Conservation (phyloP, 2,888 invertebrate species). For the Agrypnus murinus region DNA sequence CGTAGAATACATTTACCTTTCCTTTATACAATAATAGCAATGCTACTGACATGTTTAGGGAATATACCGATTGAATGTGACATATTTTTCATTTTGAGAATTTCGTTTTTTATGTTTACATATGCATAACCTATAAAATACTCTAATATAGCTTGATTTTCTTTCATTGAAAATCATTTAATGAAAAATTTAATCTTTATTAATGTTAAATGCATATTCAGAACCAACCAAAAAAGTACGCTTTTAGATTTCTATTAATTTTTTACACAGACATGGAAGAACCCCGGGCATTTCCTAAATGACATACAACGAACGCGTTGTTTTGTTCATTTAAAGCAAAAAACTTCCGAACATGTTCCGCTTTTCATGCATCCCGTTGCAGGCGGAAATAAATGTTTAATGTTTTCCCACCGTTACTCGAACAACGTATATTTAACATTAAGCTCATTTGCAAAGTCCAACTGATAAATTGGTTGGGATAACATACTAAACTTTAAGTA, state of each 20-base stretch:
- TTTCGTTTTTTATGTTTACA: no score
- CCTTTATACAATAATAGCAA: no score
- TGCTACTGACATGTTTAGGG: no score
- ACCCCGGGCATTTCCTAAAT: slow-evolving; percentile 6
- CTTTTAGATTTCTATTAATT: slow-evolving; percentile 24
- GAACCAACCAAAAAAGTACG: neutral
- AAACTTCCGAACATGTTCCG: neutral
- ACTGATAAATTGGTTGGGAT: slow-evolving; percentile 47
- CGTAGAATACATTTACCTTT: no score
- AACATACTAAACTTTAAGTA: slow-evolving; percentile 50
- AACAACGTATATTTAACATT: slow-evolving; percentile 34
- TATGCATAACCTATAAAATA: no score
- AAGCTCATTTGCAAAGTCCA: slow-evolving; percentile 49
- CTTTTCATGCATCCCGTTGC: slow-evolving; percentile 24
- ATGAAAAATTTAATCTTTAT: no score
- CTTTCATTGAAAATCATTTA: no score
- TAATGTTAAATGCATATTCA: no score
- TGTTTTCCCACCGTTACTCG: slow-evolving; percentile 35
- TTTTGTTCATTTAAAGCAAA: neutral
- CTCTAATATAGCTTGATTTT: no score
- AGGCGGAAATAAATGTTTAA: slow-evolving; percentile 32
- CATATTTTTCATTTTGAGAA: no score
- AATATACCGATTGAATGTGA: no score
- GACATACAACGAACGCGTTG: slow-evolving; percentile 16
- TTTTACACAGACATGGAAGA: slow-evolving; percentile 12